Evolutionary conservation across 2,888 invertebrate species (phyloP), one percentile per base, ranked within the genome.

Genomic region (Sminthurinus aureus): DNA sequence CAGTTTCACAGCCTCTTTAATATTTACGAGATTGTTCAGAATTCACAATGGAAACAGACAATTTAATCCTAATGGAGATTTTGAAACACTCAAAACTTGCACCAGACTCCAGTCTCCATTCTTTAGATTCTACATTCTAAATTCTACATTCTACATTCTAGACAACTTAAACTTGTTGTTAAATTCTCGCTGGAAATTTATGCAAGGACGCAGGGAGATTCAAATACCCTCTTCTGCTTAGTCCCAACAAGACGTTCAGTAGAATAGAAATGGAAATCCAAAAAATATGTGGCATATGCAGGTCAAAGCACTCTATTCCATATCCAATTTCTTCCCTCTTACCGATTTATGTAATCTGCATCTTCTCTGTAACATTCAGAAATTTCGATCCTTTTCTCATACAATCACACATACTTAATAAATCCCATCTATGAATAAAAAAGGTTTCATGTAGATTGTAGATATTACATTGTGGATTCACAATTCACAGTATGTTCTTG

Each of bases 31-130:
- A 58, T 58, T 38, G 38, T 38, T 38, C 38, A 58, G 58, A 18
- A 69, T 69, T 3, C 9, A 69, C 0, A 69, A 69, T 69, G 20
- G n/a, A 69, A 69, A 20, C 9, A 69, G 69, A 22, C 69, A 69
- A 22, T 69, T 69, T 22, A 69, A 69, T 69, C 69, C 69, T 69
- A 69, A 69, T 69, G 69, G 69, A 69, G 69, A 69, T 22, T 69
- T 69, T 69, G 13, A 20, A 64, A 64, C 15, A n/a, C 15, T 15
- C 64, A n/a, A 64, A 15, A 18, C n/a, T 64, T n/a, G 18, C 64
- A 18, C 64, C 2, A 64, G n/a, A 38, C 38, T 38, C 38, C 38
- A 38, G 6, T 38, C 38, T 38, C 38, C 1, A 38, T 4, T 38
- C 38, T 38, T 6, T 4, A 38, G 38, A 38, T 38, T 38, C 38